Conservation (phyloP, 1,140 invertebrate species). For the Andrena cerasifolii region DNA sequence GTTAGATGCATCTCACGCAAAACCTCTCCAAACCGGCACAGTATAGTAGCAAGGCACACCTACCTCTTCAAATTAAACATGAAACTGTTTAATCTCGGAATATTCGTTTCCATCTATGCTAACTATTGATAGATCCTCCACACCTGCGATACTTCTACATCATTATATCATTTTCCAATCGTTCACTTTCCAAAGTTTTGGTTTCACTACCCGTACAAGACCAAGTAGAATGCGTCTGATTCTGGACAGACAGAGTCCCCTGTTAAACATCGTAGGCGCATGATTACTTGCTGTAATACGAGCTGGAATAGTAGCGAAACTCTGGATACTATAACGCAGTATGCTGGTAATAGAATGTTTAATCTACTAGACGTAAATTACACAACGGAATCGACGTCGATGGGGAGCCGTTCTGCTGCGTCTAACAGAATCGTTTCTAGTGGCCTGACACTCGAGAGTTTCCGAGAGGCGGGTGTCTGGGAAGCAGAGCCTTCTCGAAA, state of each 20-base stretch:
- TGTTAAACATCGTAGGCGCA: neutral
- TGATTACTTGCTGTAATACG: no score
- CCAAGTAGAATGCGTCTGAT: neutral
- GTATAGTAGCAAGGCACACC: neutral
- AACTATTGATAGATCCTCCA: no score
- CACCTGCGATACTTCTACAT: no score
- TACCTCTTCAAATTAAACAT: neutral
- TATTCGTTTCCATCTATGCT: no score
- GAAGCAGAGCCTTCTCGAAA: slow-evolving; percentile 39
- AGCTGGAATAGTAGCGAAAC: no score
- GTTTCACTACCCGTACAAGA: neutral
- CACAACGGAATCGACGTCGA: neutral
- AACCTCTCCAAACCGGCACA: neutral
- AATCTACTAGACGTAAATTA: neutral
- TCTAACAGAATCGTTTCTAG: slow-evolving; percentile 48
- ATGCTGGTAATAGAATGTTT: neutral
- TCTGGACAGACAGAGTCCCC: neutral
- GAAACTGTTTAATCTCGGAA: neutral
- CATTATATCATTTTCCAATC: no score
- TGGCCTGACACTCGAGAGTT: slow-evolving; percentile 27
- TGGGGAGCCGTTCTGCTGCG: neutral
- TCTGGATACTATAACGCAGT: no score
- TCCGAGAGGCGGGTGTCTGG: slow-evolving; percentile 20
- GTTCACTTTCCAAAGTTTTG: no score
- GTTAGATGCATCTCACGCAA: neutral